These are phyloP conservation scores for Drosophila truncata DNA, from an alignment of 1,140 invertebrate species.

Conservation along the genomic window DNA sequence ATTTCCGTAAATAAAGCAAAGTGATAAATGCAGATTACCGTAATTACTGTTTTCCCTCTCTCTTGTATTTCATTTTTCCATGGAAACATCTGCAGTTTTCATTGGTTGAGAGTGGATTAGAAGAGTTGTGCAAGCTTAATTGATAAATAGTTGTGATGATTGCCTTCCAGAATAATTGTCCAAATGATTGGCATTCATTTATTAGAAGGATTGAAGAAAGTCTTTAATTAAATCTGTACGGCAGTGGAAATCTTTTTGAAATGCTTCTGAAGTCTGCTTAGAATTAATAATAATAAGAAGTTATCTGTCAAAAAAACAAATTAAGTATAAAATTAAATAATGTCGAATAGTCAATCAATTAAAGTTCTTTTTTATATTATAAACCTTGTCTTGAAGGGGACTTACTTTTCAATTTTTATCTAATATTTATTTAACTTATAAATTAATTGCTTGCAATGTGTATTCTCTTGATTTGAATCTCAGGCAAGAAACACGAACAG, in stretches of 20 bases:
- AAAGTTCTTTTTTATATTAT: too few relatives aligned
- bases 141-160: slow-evolving; percentile 46
- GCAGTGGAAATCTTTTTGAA: too few relatives aligned
- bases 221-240: too few relatives aligned
- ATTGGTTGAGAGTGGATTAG: slow-evolving; percentile 19
- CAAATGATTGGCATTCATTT: slow-evolving; percentile 41
- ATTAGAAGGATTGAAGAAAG: too few relatives aligned
- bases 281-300: too few relatives aligned
- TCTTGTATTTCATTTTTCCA: not conserved
- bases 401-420: not conserved
- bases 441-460: slow-evolving; percentile 2
- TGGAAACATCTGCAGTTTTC: not conserved
- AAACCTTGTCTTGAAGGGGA: not conserved
- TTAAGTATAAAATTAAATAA: too few relatives aligned
- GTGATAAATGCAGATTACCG: slow-evolving; percentile 7
- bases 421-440: slow-evolving; percentile 6
- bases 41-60: not conserved
- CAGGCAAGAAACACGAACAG: slow-evolving; percentile 21
- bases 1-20: slow-evolving; percentile 7
- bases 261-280: too few relatives aligned
- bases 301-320: too few relatives aligned
- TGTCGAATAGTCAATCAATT: too few relatives aligned
- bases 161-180: slow-evolving; percentile 5
- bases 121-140: slow-evolving; percentile 22
- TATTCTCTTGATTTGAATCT: slow-evolving; percentile 38